Percentiles rank a stretch among this genome's conserved stretches.
phyloP scores from a whole-genome alignment of 2,797 vertebrate species.

The Lepidocolaptes lacrymiger region DNA sequence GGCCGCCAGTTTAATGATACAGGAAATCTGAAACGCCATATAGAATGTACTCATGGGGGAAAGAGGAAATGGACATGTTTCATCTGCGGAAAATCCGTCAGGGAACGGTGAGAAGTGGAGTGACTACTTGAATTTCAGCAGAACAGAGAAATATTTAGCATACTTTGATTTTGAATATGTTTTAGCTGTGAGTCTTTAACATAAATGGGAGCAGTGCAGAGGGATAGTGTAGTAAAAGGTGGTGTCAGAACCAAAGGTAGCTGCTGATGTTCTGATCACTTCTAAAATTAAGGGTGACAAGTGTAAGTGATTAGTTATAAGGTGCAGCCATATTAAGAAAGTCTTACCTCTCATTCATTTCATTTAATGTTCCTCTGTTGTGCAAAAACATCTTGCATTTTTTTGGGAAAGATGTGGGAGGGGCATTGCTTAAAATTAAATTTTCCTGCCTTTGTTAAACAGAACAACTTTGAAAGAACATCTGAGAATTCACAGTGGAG shows the following conservation, averaged over 20 bases:
- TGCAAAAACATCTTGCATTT: background rate
- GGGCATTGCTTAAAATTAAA: background rate
- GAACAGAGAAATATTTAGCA: background rate
- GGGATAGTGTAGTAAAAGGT: background rate
- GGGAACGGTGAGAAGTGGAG: conserved; percentile 86
- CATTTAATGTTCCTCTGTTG: background rate
- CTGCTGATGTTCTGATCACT: background rate
- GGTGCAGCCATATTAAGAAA: background rate
- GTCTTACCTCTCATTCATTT: background rate
- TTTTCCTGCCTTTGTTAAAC: background rate
- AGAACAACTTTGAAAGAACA: conserved; percentile 97
- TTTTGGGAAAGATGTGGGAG: background rate
- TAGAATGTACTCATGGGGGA: conserved; percentile 96
- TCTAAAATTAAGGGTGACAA: background rate
- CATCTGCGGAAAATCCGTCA: conserved; percentile 95
- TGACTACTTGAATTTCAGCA: background rate
- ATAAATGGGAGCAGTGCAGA: background rate
- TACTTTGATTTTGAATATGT: background rate
- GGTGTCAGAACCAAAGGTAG: background rate
- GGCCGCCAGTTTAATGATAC: conserved; percentile 98
- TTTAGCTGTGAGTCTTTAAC: background rate
- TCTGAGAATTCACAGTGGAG: conserved; percentile 96
- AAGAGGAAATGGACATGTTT: conserved; percentile 98
- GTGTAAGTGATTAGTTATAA: background rate
- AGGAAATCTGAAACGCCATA: conserved; percentile 94